Conservation (phyloP, 2,888 invertebrate species). For the Phyllotreta cruciferae region DNA sequence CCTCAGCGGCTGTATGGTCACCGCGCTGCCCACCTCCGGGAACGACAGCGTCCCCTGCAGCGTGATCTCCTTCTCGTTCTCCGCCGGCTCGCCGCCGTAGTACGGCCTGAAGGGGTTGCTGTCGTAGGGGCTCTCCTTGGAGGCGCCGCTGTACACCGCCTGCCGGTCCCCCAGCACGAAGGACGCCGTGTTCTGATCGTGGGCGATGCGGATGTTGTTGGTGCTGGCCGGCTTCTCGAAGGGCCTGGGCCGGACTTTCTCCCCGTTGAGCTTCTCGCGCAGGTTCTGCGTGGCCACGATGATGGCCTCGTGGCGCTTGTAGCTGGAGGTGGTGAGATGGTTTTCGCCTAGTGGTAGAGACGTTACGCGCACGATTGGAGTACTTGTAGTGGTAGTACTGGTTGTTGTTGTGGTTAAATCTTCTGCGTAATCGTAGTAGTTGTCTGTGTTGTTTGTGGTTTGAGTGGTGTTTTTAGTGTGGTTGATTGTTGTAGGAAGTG, state of each 20-base stretch:
- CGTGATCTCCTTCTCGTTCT: conserved; percentile 22
- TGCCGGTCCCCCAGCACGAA: conserved; percentile 71
- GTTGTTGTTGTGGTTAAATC: conserved; percentile 30
- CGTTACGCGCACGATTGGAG: conserved; percentile 50
- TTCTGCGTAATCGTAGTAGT: conserved; percentile 37
- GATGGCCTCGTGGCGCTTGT: conserved; percentile 49
- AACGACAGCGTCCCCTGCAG: conserved; percentile 33
- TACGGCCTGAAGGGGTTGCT: conserved; percentile 56
- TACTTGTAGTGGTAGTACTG: conserved; percentile 37
- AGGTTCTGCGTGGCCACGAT: conserved; percentile 58
- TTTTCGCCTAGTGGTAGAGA: conserved; percentile 59
- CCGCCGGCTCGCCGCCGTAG: conserved; percentile 29
- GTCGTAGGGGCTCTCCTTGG: conserved; percentile 63
- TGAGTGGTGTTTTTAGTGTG: conserved; percentile 18
- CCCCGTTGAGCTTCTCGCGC: conserved; percentile 57
- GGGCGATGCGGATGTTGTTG: conserved; percentile 70
- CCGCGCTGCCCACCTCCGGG: conserved; percentile 45
- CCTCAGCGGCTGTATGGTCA: conserved; percentile 57
- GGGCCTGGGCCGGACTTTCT: conserved; percentile 54
- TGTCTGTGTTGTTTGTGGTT: conserved; percentile 34
- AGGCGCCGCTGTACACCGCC: conserved; percentile 62
- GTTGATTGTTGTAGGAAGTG: conserved; percentile 27
- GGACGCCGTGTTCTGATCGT: conserved; percentile 69
- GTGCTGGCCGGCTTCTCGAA: conserved; percentile 60
- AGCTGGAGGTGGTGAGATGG: conserved; percentile 49